Evolutionary conservation across 37 sponge, comb jelly and placozoan genomes (phyloP).

Genomic region (Mnemiopsis leidyi): DNA sequence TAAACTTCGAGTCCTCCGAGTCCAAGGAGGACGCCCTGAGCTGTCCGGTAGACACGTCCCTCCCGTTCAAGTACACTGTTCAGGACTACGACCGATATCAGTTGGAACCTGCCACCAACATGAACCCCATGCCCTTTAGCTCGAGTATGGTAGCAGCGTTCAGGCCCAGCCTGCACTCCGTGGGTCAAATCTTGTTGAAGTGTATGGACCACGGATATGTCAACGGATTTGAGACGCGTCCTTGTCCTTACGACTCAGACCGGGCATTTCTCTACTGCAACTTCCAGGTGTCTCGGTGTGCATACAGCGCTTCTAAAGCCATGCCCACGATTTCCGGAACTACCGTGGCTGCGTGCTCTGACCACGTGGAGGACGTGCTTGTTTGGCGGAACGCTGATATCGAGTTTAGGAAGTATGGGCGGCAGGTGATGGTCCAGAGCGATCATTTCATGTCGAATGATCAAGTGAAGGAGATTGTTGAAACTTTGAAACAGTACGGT

Average conservation of each 20-base stretch:
- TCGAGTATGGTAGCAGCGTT: background rate
- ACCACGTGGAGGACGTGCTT: background rate
- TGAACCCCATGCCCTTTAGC: background rate
- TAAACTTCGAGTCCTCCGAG: background rate
- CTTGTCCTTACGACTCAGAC: conserved; percentile 6
- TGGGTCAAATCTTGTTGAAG: background rate
- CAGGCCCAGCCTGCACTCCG: background rate
- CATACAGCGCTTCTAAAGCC: background rate
- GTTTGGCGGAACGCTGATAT: background rate
- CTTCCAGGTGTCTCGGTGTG: background rate
- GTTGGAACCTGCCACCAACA: background rate
- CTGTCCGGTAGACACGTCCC: background rate
- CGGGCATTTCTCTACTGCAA: conserved; percentile 30
- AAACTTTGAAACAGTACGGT: background rate
- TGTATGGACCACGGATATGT: background rate
- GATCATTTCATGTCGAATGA: background rate
- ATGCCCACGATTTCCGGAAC: background rate
- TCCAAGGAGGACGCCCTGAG: background rate
- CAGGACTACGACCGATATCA: background rate
- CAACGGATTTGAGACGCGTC: background rate
- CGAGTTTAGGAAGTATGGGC: background rate
- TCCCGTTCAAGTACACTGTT: background rate
- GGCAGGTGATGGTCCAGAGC: background rate
- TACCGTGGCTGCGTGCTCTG: background rate
- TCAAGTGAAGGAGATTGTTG: background rate